These are phyloP conservation scores for Doryteuthis pealeii DNA, from an alignment of 1,140 invertebrate species.

Conservation along the genomic window DNA sequence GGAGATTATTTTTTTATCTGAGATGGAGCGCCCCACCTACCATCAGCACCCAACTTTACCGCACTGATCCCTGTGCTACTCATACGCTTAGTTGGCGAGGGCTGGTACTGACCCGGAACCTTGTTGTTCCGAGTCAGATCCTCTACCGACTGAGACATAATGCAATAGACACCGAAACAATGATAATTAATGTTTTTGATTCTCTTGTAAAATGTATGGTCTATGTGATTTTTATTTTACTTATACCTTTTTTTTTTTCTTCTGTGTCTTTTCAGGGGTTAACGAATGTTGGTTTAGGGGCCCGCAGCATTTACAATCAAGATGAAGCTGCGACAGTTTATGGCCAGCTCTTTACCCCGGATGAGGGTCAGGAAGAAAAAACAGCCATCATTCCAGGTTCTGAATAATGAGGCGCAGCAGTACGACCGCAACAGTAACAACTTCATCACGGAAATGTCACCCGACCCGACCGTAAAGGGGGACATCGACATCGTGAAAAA, in stretches of 20 bases:
- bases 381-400: conserved; percentile 9
- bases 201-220: too few relatives aligned
- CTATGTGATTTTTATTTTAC: not conserved
- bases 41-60: too few relatives aligned
- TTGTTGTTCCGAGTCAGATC: too few relatives aligned
- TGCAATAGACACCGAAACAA: too few relatives aligned
- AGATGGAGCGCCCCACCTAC: too few relatives aligned
- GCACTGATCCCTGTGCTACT: too few relatives aligned
- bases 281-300: not conserved
- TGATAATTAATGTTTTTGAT: too few relatives aligned
- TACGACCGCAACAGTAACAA: conserved; percentile 9
- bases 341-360: conserved; percentile 39
- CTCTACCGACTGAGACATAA: too few relatives aligned
- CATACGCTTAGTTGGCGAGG: too few relatives aligned
- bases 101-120: too few relatives aligned
- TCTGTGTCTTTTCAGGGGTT: conserved; percentile 9
- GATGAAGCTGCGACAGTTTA: conserved; percentile 38
- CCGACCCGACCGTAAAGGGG: not conserved
- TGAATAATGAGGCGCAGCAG: conserved; percentile 6
- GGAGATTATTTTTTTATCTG: too few relatives aligned
- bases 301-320: conserved; percentile 5
- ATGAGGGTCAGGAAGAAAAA: conserved; percentile 35
- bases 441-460: not conserved
- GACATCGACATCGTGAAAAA: conserved; percentile 12
- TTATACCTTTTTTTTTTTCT: not conserved